These are phyloP conservation scores for Euplagia quadripunctaria DNA, from an alignment of 2,888 invertebrate genomes.

Conservation along the genomic window DNA sequence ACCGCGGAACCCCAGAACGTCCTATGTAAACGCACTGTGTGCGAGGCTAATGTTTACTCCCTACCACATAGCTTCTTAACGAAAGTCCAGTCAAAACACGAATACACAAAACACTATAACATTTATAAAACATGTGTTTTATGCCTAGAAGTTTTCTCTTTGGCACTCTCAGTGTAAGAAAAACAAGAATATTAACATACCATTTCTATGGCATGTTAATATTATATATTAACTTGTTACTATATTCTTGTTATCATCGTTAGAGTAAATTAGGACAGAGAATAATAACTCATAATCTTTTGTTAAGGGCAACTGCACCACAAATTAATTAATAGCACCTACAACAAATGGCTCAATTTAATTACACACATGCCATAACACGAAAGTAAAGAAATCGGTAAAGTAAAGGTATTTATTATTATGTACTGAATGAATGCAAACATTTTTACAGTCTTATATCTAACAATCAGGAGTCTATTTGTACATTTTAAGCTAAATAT, in stretches of 20 bases:
- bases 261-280: constrained; percentile 13
- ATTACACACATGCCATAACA: no score
- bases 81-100: constrained; percentile 37
- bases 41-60: constrained; percentile 6
- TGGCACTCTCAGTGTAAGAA: background rate
- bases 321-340: background rate
- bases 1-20: background rate
- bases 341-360: background rate
- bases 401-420: no score
- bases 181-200: constrained; percentile 4
- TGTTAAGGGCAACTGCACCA: background rate
- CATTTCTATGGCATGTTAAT: constrained; percentile 30
- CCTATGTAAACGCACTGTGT: constrained; percentile 17
- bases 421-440: no score
- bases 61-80: constrained; percentile 25
- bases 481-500: background rate
- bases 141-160: constrained; percentile 7
- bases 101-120: constrained; percentile 41
- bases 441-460: background rate
- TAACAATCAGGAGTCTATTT: background rate
- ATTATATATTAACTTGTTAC: no score
- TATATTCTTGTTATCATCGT: no score
- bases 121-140: constrained; percentile 31
- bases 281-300: constrained; percentile 2
- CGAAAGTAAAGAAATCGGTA: no score